Base-by-base conservation (phyloP, 2,797 vertebrate genomes). In the Rhincodon typus region DNA sequence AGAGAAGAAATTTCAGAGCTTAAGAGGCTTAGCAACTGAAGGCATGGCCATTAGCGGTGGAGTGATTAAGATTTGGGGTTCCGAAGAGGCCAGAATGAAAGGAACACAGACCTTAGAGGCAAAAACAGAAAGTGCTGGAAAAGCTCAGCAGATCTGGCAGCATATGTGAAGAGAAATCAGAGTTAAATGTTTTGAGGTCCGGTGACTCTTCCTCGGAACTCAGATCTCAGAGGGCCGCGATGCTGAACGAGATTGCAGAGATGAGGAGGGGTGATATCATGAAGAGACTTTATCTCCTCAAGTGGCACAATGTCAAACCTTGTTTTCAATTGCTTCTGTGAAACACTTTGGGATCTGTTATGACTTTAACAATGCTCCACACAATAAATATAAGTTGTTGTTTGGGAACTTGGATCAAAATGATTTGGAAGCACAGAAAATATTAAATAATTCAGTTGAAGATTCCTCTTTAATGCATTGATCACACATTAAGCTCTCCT, bases 371-470 rank as follows among this genome's bases (percentile, higher is more conserved):
- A 34, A 30, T n/a, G 74, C 30, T 77, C 12, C 13, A 30, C 8
- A 34, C 8, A 10, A 69, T 69, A 70, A 77, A 77, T 77, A 77
- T 77, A 77, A 77, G 34, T n/a, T 77, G 30, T 69, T 69, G 17
- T 17, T 94, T 70, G 38, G 7, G 38, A 69, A 94, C 93, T 72
- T 46, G 10, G 72, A 46, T 30, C 15, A 70, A 70, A 94, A 72
- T 46, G 21, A 94, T 23, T 25, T 42, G 67, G 50, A 72, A 46
- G 38, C 15, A 46, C 23, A 6, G 1, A 38, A 94, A 69, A 67
- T 94, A 69, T 69, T 94, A 46, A 94, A 72, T 72, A 27, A 94
- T 94, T 94, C 21, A 94, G 30, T 46, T 91, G 88, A 91, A 91
- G 57, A n/a, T 70, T 94, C 93, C 67, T 94, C 66, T 72, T 91